These are phyloP conservation scores for Drosophila austrosaltans DNA, from an alignment of 2,888 invertebrate genomes.

Conservation along the genomic window DNA sequence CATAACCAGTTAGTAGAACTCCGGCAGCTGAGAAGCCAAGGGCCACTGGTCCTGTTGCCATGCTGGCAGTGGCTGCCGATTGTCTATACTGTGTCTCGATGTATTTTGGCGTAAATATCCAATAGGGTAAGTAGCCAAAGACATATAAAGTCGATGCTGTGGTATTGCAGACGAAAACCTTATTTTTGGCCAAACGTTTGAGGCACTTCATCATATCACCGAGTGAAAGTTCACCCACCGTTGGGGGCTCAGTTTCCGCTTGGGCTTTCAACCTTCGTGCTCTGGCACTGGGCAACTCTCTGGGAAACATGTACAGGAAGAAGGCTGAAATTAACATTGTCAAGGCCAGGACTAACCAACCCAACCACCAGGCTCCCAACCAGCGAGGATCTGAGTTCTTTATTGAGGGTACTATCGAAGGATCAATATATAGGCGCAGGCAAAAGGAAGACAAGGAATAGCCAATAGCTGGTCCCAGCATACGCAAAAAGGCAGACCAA, in stretches of 20 bases:
- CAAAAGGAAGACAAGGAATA: conserved; percentile 87
- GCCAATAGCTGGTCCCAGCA: conserved; percentile 85
- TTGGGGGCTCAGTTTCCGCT: background rate
- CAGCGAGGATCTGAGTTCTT: conserved; percentile 88
- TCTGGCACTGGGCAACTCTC: conserved; percentile 87
- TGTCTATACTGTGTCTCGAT: conserved; percentile 91
- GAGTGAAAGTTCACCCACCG: conserved; percentile 76
- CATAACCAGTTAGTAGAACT: conserved; percentile 86
- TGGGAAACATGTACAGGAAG: conserved; percentile 87
- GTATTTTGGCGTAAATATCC: conserved; percentile 92
- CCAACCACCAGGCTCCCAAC: conserved; percentile 93
- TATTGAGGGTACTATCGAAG: conserved; percentile 86
- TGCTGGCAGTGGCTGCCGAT: conserved; percentile 87
- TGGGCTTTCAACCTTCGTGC: conserved; percentile 82
- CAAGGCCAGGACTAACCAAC: conserved; percentile 87
- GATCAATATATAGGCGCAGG: conserved; percentile 87
- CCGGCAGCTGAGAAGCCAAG: conserved; percentile 88
- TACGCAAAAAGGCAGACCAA: conserved; percentile 87
- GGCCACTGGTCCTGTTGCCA: conserved; percentile 89
- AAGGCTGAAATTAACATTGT: conserved; percentile 85
- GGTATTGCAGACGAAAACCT: conserved; percentile 88
- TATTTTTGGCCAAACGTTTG: conserved; percentile 86
- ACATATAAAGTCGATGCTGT: conserved; percentile 89
- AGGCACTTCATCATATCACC: conserved; percentile 86
- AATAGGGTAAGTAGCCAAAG: conserved; percentile 89